These are phyloP conservation scores for Ochropleura plecta DNA, from an alignment of 2,888 invertebrate species.

Conservation along the genomic window DNA sequence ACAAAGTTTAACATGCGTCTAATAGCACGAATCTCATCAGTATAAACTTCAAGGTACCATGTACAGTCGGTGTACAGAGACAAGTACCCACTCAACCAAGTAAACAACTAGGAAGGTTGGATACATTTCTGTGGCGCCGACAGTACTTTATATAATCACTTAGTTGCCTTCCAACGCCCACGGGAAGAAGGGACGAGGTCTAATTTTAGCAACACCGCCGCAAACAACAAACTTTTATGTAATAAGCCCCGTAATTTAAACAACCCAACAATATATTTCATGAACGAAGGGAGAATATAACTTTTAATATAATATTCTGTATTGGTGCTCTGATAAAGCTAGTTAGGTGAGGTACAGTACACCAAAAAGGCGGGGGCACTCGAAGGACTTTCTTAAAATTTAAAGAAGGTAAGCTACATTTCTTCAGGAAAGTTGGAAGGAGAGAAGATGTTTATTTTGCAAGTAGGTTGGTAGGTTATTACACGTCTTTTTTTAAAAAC, in stretches of 20 bases:
- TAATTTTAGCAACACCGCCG: conserved; percentile 33
- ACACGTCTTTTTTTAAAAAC: too few species aligned
- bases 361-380: not conserved
- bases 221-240: conserved; percentile 43
- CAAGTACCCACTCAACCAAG: not conserved
- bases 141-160: conserved; percentile 39
- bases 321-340: conserved; percentile 6
- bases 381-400: not conserved
- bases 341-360: not conserved
- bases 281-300: conserved; percentile 12
- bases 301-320: conserved; percentile 17
- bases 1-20: not conserved
- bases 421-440: too few species aligned
- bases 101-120: not conserved
- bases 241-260: conserved; percentile 44
- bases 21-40: not conserved
- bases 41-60: not conserved
- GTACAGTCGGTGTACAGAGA: conserved; percentile 1
- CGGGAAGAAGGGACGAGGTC: conserved; percentile 21
- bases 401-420: not conserved
- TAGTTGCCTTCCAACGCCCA: conserved; percentile 29
- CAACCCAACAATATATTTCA: conserved; percentile 25
- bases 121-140: not conserved
- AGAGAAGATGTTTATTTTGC: too few species aligned
- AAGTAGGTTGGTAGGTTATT: too few species aligned